Base-by-base conservation (phyloP, 1,140 invertebrate species). In the Xylocopa sonorina region DNA sequence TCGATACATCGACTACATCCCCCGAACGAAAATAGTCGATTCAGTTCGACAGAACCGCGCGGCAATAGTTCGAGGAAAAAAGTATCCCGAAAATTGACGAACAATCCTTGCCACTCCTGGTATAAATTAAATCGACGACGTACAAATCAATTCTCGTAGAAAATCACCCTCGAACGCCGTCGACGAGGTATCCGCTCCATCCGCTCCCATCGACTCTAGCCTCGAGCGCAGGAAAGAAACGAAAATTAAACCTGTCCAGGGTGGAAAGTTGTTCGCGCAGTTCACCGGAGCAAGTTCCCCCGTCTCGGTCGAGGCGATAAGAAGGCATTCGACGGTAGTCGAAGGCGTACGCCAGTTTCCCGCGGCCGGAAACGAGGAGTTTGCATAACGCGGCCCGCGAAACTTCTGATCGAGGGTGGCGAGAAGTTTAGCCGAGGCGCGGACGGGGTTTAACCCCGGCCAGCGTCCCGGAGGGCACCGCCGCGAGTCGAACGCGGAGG, bases 341-440 rank as follows among this genome's bases (percentile, higher is more conserved):
- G 64, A 48, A 78, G 55, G 67, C 76, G 64, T 43, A 43, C 38
- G 57, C 48, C 18, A 41, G 53, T 72, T 55, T 68, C 50, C 50
- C 74, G 41, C 38, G 82, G n/a, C 78, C 74, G 51, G 63, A 58
- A 77, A 75, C 72, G 67, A 81, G 55, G 63, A 84, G 83, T 85
- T 85, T 77, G 79, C 78, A 63, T 85, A 77, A 77, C 71, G 53
- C 48, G 53, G 50, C 41, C 43, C 32, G 29, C 34, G 81, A 74
- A 84, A 84, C 78, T 84, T 76, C 62, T 77, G 73, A 68, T 69
- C 57, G 68, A 60, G 84, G 84, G 83, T 82, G 79, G 69, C 50
- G 48, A n/a, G n/a, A 78, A 85, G 83, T 85, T 85, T 74, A 46
- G 62, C 73, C 27, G 62, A 51, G 58, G 41, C 62, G 68, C 53